phyloP scores from a whole-genome alignment of 2,888 invertebrate genomes.

The Cheilosia variabilis region DNA sequence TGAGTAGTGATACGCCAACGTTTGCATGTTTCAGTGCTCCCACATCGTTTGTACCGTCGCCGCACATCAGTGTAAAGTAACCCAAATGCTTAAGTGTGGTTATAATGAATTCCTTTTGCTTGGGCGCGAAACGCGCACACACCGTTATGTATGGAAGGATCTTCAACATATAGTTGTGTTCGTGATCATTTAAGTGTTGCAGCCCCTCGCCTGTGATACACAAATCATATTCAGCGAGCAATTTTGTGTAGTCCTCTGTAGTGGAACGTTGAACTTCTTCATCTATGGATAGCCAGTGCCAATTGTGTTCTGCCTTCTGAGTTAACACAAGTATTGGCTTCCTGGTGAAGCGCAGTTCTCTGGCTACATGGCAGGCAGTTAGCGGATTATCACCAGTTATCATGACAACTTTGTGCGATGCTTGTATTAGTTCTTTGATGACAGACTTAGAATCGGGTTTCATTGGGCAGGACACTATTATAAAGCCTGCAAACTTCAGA shows the following conservation, averaged over 20 bases:
- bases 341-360: constrained; percentile 94
- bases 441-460: constrained; percentile 97
- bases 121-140: constrained; percentile 98
- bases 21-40: constrained; percentile 99
- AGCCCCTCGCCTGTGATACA: constrained; percentile 98
- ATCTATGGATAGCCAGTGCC: constrained; percentile 93
- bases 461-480: constrained; percentile 98
- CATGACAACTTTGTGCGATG: constrained; percentile 98
- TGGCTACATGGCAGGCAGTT: constrained; percentile 99
- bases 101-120: constrained; percentile 98
- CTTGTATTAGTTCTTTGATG: constrained; percentile 96
- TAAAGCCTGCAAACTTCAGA: constrained; percentile 97
- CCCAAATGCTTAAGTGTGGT: constrained; percentile 93
- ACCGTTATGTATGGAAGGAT: constrained; percentile 95
- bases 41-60: constrained; percentile 99
- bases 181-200: constrained; percentile 87
- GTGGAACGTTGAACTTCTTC: constrained; percentile 83
- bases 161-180: constrained; percentile 87
- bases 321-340: constrained; percentile 89
- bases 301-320: constrained; percentile 83
- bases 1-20: constrained; percentile 95
- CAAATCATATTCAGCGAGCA: constrained; percentile 92
- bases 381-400: constrained; percentile 99
- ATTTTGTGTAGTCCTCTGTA: constrained; percentile 83
- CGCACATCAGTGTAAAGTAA: constrained; percentile 98